These are phyloP conservation scores for Loripinus fragilis DNA, from an alignment of 2,888 invertebrate species.

Conservation along the genomic window DNA sequence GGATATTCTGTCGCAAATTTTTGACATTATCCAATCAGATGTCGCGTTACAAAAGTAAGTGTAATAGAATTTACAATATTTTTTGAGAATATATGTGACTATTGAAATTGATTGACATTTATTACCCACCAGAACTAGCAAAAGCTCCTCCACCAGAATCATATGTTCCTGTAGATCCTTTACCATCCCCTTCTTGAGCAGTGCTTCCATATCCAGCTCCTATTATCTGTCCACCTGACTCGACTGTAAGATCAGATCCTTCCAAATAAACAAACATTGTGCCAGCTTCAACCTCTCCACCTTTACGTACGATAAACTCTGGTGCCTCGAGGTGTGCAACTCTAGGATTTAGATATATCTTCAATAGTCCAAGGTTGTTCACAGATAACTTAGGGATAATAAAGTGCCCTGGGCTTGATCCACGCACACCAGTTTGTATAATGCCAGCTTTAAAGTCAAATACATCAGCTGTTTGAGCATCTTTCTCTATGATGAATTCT, in stretches of 20 bases:
- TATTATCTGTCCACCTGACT: constrained; percentile 57
- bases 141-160: constrained; percentile 67
- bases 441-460: constrained; percentile 39
- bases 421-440: constrained; percentile 27
- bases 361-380: constrained; percentile 66
- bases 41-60: too few species aligned
- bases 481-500: constrained; percentile 57
- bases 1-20: too few species aligned
- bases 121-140: constrained; percentile 64
- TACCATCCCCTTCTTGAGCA: constrained; percentile 58
- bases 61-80: too few species aligned
- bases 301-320: constrained; percentile 61
- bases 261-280: constrained; percentile 49
- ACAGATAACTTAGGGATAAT: constrained; percentile 55
- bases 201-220: constrained; percentile 65
- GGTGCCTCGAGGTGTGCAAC: constrained; percentile 50
- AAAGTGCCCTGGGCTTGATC: constrained; percentile 54
- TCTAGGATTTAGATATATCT: constrained; percentile 55
- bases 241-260: constrained; percentile 57
- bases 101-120: too few species aligned
- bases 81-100: too few species aligned
- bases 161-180: constrained; percentile 43
- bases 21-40: too few species aligned
- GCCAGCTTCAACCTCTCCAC: constrained; percentile 51
- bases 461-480: constrained; percentile 60